Evolutionary conservation across 2,797 vertebrate species (phyloP), one percentile per base, ranked within the genome.

Genomic region (Tamandua tetradactyla): DNA sequence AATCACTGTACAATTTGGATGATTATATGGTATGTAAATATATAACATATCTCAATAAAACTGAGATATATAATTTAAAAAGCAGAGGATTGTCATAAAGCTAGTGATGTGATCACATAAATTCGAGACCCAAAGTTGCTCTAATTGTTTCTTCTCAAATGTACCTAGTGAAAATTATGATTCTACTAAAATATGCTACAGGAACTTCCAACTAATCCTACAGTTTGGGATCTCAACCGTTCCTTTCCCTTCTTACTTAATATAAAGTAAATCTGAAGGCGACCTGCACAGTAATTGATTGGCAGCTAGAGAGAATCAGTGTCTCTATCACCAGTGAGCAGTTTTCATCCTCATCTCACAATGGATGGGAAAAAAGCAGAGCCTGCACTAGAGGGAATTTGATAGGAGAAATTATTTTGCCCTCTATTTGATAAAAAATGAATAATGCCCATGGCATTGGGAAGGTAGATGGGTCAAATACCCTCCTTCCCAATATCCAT

Each of bases 91-190:
- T n/a, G n/a, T 96, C 79, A 95, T 87, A 82, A 89, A 49, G 7
- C 86, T 92, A 92, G 91, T 81, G 68, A 59, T 86, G 52, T 20
- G 22, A 88, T 11, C 32, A 87, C 76, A 52, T 96, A 96, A 97
- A 97, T 96, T 96, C 37, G 7, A 78, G 78, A 97, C 86, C 87
- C 95, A 74, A 78, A 87, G 25, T 18, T 92, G 96, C 78, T 94
- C 49, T 95, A 47, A 91, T 94, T 79, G 49, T 91, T 94, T 72
- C 80, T 74, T 92, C 42, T 93, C 91, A 75, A 92, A 94, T 94
- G 92, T 78, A 96, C 89, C 94, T 89, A 2, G 79, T 80, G 22
- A 75, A 92, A 97, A 75, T 66, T 11, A 66, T 47, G 40, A 5
- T 59, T 95, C 93, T 88, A 18, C 89, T 62, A n/a, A 94, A 93